Evolutionary conservation across 2,888 invertebrate genomes (phyloP).

Genomic region (Tuberolachnus salignus): DNA sequence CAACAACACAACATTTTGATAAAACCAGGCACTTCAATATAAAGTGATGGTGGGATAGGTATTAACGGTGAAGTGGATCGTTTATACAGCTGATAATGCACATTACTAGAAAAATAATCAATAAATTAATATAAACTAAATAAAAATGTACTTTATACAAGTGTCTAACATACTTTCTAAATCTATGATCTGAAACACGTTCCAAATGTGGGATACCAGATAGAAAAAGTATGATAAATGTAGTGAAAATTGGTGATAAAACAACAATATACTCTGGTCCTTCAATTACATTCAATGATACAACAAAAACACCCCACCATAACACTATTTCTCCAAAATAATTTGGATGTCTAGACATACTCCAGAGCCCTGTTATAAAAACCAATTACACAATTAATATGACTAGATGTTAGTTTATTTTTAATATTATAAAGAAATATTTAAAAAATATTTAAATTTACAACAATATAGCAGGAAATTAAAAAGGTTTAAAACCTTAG

Average conservation of each 20-base stretch:
- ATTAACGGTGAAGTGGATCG: constrained; percentile 86
- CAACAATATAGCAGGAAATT: no score
- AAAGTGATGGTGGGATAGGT: constrained; percentile 84
- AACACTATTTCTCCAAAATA: constrained; percentile 93
- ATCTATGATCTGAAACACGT: constrained; percentile 85
- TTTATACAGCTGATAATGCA: constrained; percentile 87
- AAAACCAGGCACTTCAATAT: constrained; percentile 83
- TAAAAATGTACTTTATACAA: neutral
- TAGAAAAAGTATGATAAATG: constrained; percentile 83
- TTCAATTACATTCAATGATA: constrained; percentile 83
- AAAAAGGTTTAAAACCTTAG: no score
- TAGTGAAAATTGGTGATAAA: constrained; percentile 85
- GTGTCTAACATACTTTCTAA: constrained; percentile 70
- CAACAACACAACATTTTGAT: constrained; percentile 85
- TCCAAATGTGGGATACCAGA: constrained; percentile 90
- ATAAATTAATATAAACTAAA: constrained; percentile 56
- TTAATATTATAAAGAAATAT: no score
- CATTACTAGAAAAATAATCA: constrained; percentile 67
- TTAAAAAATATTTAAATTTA: no score
- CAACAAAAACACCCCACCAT: constrained; percentile 93
- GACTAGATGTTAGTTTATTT: neutral
- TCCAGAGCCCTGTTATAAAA: constrained; percentile 73
- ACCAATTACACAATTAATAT: constrained; percentile 23
- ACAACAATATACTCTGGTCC: constrained; percentile 86
- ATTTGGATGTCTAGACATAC: constrained; percentile 88